A percentile compares a stretch with the other conserved stretches of the same genome.
phyloP scores from a whole-genome alignment of 2,113 vertebrate species.

The Eupsittula cactorum region DNA sequence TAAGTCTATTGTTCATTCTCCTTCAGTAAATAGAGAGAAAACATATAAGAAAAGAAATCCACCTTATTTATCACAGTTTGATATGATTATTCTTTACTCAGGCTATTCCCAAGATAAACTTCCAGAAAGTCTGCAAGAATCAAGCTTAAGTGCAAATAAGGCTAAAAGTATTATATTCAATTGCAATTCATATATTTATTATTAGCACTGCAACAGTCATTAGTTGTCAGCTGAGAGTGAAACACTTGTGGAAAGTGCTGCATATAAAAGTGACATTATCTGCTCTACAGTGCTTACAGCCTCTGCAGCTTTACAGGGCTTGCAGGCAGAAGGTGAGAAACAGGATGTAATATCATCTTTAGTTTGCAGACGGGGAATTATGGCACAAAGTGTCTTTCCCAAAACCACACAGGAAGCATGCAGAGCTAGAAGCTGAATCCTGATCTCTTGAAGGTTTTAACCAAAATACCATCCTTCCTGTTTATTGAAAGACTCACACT shows the following conservation, averaged over 20 bases:
- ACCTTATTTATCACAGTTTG: slow-evolving; percentile 53
- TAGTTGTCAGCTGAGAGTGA: not conserved
- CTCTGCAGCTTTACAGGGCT: slow-evolving; percentile 59
- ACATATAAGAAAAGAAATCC: slow-evolving; percentile 5
- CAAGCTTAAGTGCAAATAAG: not conserved
- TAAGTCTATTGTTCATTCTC: slow-evolving; percentile 55
- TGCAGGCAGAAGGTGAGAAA: slow-evolving; percentile 66
- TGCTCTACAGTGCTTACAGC: slow-evolving; percentile 23
- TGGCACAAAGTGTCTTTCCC: slow-evolving; percentile 65
- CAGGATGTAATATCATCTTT: slow-evolving; percentile 69
- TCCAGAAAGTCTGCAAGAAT: slow-evolving; percentile 50
- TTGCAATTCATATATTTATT: slow-evolving; percentile 15
- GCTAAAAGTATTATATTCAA: slow-evolving; percentile 3
- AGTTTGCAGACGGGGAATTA: slow-evolving; percentile 68
- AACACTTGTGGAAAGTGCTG: not conserved
- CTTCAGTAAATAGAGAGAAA: slow-evolving; percentile 39
- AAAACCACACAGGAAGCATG: slow-evolving; percentile 66
- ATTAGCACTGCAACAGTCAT: slow-evolving; percentile 2
- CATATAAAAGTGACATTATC: slow-evolving; percentile 30
- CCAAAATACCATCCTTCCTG: slow-evolving; percentile 61
- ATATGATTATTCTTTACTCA: slow-evolving; percentile 42
- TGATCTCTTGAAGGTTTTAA: slow-evolving; percentile 55
- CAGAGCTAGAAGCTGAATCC: slow-evolving; percentile 51
- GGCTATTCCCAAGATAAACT: slow-evolving; percentile 56
- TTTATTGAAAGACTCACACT: slow-evolving; percentile 11